Conservation (phyloP, 2,888 invertebrate genomes). For the Eurytoma californica region DNA sequence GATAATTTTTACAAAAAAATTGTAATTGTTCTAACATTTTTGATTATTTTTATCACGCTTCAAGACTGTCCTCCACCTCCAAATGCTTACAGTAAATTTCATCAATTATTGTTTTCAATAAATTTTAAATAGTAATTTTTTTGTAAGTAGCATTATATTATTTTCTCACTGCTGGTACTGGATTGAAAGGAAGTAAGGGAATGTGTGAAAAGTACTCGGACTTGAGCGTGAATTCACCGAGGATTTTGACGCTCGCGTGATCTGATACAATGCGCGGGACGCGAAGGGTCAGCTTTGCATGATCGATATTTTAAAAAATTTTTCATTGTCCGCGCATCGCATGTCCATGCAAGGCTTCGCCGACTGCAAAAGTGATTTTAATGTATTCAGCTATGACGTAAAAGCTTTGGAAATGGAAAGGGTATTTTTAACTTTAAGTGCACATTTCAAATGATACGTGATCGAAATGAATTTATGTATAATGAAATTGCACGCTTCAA, state of each 20-base stretch:
- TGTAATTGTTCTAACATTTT: too few species aligned
- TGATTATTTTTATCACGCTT: too few species aligned
- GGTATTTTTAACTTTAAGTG: conserved; percentile 7
- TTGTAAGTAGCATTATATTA: not conserved
- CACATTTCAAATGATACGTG: too few species aligned
- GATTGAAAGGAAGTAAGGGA: not conserved
- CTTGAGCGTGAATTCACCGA: not conserved
- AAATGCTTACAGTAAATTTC: too few species aligned
- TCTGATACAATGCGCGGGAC: conserved; percentile 7
- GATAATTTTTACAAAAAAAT: too few species aligned
- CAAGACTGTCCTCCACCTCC: too few species aligned
- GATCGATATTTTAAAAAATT: conserved; percentile 36
- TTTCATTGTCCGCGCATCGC: conserved; percentile 34
- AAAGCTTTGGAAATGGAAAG: not conserved
- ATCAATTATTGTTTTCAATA: too few species aligned
- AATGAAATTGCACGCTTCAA: too few species aligned
- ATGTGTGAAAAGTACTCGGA: not conserved
- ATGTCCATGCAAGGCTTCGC: not conserved
- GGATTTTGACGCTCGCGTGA: conserved; percentile 21
- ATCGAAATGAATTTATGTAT: too few species aligned
- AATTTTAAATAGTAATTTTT: too few species aligned
- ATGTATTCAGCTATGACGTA: not conserved
- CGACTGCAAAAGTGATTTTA: conserved; percentile 1
- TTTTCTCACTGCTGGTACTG: not conserved
- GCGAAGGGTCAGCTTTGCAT: conserved; percentile 21